Conservation (phyloP, 2,888 invertebrate genomes). For the Drosophila hawaiiensis region DNA sequence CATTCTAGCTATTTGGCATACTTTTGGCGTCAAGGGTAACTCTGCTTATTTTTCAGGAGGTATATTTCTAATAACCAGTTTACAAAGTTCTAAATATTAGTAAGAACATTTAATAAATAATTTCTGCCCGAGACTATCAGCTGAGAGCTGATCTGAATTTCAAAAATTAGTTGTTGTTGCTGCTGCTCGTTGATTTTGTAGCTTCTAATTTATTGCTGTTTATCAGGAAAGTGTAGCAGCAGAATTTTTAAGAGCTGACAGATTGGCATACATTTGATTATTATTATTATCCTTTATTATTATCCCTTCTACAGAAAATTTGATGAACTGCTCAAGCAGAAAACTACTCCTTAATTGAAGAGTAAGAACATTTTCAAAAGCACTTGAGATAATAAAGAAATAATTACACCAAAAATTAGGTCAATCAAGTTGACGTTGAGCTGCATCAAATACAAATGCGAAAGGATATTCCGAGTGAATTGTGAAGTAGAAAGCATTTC, state of each 20-base stretch:
- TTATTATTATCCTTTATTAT: background rate
- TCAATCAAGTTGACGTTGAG: slow-evolving; percentile 3
- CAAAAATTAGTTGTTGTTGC: slow-evolving; percentile 42
- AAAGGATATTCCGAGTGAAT: slow-evolving; percentile 6
- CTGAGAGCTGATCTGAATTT: slow-evolving; percentile 69
- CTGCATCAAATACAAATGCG: slow-evolving; percentile 5
- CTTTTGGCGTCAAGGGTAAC: background rate
- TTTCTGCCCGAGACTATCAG: slow-evolving; percentile 66
- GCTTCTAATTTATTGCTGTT: slow-evolving; percentile 63
- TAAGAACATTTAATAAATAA: slow-evolving; percentile 51
- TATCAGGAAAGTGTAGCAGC: slow-evolving; percentile 55
- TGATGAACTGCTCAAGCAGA: background rate
- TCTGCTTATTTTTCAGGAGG: background rate
- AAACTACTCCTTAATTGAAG: background rate
- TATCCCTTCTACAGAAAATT: background rate
- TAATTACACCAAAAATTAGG: background rate
- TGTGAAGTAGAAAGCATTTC: slow-evolving; percentile 7
- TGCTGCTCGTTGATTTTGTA: slow-evolving; percentile 28
- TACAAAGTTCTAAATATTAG: background rate
- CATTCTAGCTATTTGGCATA: background rate
- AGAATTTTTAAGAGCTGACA: slow-evolving; percentile 18
- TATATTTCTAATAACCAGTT: background rate
- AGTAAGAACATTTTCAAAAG: background rate
- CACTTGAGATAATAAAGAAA: background rate
- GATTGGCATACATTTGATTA: slow-evolving; percentile 8